Conservation (phyloP, 2,113 vertebrate genomes). For the Dicaeum eximium region DNA sequence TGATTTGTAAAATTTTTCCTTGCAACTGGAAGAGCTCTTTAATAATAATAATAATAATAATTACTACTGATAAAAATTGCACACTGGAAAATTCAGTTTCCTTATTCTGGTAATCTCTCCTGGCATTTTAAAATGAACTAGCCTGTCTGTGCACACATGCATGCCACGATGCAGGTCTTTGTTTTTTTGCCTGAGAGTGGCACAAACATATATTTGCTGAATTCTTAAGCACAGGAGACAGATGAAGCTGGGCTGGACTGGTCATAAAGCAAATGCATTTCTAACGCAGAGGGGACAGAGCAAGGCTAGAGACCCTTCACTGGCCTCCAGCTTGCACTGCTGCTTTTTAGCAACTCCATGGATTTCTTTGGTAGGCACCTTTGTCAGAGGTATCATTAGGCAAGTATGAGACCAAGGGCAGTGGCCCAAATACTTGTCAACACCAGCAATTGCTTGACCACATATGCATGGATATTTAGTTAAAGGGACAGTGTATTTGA, state of each 20-base stretch:
- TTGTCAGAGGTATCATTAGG: background rate
- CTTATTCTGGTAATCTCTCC: background rate
- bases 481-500: background rate
- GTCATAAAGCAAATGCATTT: background rate
- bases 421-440: slow-evolving; percentile 6
- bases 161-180: background rate
- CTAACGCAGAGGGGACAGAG: background rate
- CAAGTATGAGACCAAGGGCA: background rate
- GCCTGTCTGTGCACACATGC: background rate
- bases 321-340: background rate
- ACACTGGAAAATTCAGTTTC: background rate
- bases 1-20: background rate
- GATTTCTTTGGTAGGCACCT: background rate
- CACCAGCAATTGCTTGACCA: background rate
- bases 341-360: background rate
- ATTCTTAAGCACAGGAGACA: background rate
- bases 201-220: background rate
- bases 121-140: background rate
- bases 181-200: background rate
- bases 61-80: background rate
- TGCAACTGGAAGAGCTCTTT: background rate
- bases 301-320: background rate
- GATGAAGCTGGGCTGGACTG: background rate
- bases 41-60: background rate
- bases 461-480: background rate